These are phyloP conservation scores for Bergia puertoricense DNA, from an alignment of 92 coral and sea anemone species.

Conservation along the genomic window DNA sequence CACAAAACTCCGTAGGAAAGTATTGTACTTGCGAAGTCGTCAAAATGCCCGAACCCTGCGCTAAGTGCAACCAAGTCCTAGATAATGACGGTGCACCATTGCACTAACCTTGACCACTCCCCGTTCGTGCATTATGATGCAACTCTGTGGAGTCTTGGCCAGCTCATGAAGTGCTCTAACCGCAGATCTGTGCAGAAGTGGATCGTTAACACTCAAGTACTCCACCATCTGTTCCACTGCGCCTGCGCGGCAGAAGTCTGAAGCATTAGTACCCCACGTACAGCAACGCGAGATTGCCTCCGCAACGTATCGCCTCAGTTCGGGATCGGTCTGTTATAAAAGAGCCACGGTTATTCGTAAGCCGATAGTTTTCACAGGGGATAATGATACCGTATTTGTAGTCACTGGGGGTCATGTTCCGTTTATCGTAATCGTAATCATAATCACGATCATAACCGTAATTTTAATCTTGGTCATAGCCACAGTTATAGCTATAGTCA, in stretches of 20 bases:
- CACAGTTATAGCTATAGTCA: too few species aligned
- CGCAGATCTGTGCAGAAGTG: constrained; percentile 79
- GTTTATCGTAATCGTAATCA: too few species aligned
- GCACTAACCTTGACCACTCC: constrained; percentile 87
- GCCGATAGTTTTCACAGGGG: too few species aligned
- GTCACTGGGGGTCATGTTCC: too few species aligned
- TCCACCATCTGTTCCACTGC: constrained; percentile 87
- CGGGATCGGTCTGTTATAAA: constrained; percentile 22
- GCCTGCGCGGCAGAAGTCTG: constrained; percentile 79
- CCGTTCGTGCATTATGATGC: constrained; percentile 82
- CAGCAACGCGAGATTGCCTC: constrained; percentile 67
- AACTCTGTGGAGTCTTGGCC: constrained; percentile 79
- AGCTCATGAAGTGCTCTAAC: constrained; percentile 88
- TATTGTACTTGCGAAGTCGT: too few species aligned
- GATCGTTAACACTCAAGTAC: constrained; percentile 77
- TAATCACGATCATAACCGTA: too few species aligned
- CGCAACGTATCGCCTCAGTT: constrained; percentile 29
- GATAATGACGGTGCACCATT: too few species aligned
- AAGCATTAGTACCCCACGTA: constrained; percentile 81
- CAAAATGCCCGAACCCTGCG: too few species aligned
- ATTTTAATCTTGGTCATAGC: too few species aligned
- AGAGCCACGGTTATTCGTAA: too few species aligned
- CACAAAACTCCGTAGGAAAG: too few species aligned
- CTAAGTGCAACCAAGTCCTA: background rate
- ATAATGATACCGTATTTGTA: too few species aligned